Conservation (phyloP, 2,113 vertebrate genomes). For the Peucedramus taeniatus region DNA sequence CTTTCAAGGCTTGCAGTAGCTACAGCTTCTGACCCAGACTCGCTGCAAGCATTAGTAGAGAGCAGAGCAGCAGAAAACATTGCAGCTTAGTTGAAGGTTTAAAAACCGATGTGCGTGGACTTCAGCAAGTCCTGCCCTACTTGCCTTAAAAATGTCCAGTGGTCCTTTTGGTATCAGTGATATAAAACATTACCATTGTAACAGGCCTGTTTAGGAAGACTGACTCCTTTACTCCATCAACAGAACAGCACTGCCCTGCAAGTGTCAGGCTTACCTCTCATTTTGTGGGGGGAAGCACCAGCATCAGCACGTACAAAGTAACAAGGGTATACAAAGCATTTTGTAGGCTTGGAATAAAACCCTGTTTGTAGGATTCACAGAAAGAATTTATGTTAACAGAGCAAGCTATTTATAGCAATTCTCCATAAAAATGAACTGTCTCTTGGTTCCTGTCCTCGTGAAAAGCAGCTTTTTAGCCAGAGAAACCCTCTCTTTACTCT, state of each 20-base stretch:
- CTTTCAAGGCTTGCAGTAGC: background rate
- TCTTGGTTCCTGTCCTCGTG: slow-evolving; percentile 23
- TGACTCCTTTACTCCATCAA: background rate
- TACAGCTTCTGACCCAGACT: background rate
- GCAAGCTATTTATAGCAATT: slow-evolving; percentile 52
- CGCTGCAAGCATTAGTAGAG: background rate
- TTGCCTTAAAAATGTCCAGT: background rate
- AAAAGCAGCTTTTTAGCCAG: background rate
- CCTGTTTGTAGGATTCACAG: slow-evolving; percentile 44
- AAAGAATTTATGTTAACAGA: slow-evolving; percentile 58
- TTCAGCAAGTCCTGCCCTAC: background rate
- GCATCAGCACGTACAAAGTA: background rate
- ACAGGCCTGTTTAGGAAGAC: background rate
- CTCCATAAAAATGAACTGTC: slow-evolving; percentile 23
- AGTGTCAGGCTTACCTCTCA: background rate
- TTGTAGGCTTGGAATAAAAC: slow-evolving; percentile 37
- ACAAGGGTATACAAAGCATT: slow-evolving; percentile 13
- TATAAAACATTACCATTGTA: background rate
- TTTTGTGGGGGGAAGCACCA: background rate
- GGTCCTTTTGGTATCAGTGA: background rate
- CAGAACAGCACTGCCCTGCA: background rate
- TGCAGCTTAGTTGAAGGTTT: background rate
- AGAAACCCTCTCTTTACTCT: slow-evolving; percentile 13
- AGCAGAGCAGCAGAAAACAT: background rate
- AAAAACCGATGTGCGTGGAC: rapidly evolving